Evolutionary conservation across 2,888 invertebrate species (phyloP), one percentile per base, ranked within the genome.

Genomic region (Metopia argyrocephala): DNA sequence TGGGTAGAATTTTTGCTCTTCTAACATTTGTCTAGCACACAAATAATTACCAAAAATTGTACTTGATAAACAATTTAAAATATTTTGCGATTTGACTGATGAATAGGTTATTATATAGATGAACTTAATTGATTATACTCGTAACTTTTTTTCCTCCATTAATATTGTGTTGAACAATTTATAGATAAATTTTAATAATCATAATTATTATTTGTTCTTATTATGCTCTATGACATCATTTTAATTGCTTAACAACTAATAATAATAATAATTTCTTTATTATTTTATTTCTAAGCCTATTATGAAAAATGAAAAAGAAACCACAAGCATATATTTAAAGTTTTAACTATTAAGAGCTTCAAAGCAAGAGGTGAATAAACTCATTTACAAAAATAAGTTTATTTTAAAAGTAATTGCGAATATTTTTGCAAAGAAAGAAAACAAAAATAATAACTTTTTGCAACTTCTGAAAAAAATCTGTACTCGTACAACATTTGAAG

Each of bases 361-460:
- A 48, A 3, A 20, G 4, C 15, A 12, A 57, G 12, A 62, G 76
- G 1, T 76, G 28, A 76, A 76, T 38, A 66, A 69, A 62, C 76
- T 69, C 69, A 76, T 76, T 68, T 68, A 61, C 61, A 38, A 38
- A 38, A 69, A 56, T 59, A 54, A 61, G 7, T 12, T 25, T 46
- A 62, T 31, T 23, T 61, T 5, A 48, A 28, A 27, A 28, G 28
- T 38, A 66, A 68, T 57, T 75, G 52, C 27, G 59, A 57, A 38
- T 57, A 27, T 5, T 27, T 61, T 20, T 27, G 0, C 6, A 2
- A 18, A 48, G 48, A 48, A 31, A 6, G 48, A n/a, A 48, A 38
- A 59, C 7, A 59, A 20, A 38, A 59, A 23, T 38, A 20, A 28
- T 28, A 57, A n/a, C n/a, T n/a, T n/a, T n/a, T n/a, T n/a, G n/a